phyloP scores from a whole-genome alignment of 2,113 vertebrate species.

The Tupaia tana region DNA sequence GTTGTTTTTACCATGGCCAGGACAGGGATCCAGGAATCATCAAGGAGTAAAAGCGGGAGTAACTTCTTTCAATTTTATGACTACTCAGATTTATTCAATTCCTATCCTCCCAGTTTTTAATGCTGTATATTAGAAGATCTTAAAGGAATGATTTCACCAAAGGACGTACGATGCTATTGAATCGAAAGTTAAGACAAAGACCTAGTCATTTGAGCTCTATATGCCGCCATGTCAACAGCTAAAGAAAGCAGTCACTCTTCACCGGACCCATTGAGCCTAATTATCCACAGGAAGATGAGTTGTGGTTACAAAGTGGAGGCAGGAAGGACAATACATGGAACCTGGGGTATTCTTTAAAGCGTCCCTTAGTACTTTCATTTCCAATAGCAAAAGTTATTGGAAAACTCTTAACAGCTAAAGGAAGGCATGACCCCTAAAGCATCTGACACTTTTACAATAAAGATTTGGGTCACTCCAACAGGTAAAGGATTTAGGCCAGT shows the following conservation, averaged over 20 bases:
- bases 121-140: neutral
- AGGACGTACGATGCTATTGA: neutral
- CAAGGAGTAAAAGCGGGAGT: neutral
- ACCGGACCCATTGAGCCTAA: neutral
- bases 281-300: neutral
- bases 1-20: neutral
- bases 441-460: constrained; percentile 19
- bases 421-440: neutral
- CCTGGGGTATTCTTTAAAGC: neutral
- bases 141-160: neutral
- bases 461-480: constrained; percentile 26
- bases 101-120: neutral
- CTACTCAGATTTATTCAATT: neutral
- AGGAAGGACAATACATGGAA: neutral
- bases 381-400: neutral
- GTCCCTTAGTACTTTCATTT: neutral
- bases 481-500: constrained; percentile 28
- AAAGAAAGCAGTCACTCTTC: neutral
- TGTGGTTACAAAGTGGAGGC: neutral
- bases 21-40: neutral
- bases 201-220: neutral
- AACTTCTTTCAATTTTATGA: neutral
- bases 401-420: neutral
- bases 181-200: neutral
- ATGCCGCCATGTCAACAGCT: neutral